Base-by-base conservation (phyloP, 1,140 invertebrate species). In the Rhizoglyphus robini region DNA sequence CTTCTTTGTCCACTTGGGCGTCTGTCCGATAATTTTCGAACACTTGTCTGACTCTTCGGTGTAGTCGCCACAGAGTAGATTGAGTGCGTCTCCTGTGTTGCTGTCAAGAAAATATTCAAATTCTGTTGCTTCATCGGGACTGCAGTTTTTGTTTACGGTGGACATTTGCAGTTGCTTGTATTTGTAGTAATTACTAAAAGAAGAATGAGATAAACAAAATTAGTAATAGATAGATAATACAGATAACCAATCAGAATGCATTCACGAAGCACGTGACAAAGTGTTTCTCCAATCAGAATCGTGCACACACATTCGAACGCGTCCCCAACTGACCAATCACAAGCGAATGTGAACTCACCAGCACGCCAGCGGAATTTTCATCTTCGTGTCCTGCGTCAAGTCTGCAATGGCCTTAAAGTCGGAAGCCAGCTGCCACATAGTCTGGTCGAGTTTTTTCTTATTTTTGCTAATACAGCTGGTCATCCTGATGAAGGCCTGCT, bases 11-110 rank as follows among this genome's bases (percentile, higher is more conserved):
- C 46, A 31, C n/a, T 48, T 29, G 20, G 63, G 63, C 41, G 63
- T 64, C 18, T 48, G 41, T 36, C 13, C 41, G 2, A 64, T 31
- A 20, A 64, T 64, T 1, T n/a, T 4, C 1, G 5, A 5, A 57
- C 63, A 64, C 29, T 64, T 51, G n/a, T 63, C 63, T 18, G 27
- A 48, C 1, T 64, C 47, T 64, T 64, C 63, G 5, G 3, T 49
- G n/a, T 64, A 64, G 13, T 64, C 63, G 31, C 4, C 25, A 64
- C 63, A 64, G 4, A 64, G 20, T 13, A 64, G 2, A 49, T 49
- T 31, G 1, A 51, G n/a, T 30, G 51, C 4, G 23, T 64, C 46
- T 1, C 23, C 27, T 18, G 46, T 34, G 41, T 49, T 51, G 4
- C 63, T 47, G 51, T 64, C 63, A 57, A 64, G 4, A 1, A 64